These are phyloP conservation scores for Chunga burmeisteri DNA, from an alignment of 2,113 vertebrate species.

Conservation along the genomic window DNA sequence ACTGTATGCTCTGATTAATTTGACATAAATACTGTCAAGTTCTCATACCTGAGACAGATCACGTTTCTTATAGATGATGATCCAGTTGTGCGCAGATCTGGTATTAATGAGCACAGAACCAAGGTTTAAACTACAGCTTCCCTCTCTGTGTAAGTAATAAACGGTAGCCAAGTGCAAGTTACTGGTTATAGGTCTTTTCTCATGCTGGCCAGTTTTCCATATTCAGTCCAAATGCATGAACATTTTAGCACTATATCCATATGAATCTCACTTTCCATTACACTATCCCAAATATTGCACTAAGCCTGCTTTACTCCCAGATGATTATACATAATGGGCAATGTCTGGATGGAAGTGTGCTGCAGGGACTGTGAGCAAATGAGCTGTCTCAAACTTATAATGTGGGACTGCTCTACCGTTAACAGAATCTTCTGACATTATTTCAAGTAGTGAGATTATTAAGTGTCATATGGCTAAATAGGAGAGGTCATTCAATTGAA, in stretches of 20 bases:
- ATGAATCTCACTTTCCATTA: conserved; percentile 17
- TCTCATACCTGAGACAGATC: conserved; percentile 14
- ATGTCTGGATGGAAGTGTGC: conserved; percentile 39
- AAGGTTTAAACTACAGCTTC: not conserved
- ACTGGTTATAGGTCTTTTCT: not conserved
- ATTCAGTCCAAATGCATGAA: not conserved
- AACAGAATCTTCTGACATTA: conserved; percentile 51
- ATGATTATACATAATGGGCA: conserved; percentile 46
- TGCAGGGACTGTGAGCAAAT: conserved; percentile 50
- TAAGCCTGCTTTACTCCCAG: conserved; percentile 25
- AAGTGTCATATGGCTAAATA: conserved; percentile 8
- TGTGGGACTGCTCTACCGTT: conserved; percentile 33
- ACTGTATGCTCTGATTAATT: conserved; percentile 32
- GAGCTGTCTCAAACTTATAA: conserved; percentile 49
- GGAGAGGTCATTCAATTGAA: conserved; percentile 30
- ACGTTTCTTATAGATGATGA: not conserved
- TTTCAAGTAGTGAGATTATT: conserved; percentile 55
- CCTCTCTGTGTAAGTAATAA: not conserved
- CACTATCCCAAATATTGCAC: not conserved
- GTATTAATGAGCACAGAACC: not conserved
- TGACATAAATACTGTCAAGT: conserved; percentile 30
- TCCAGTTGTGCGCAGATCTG: not conserved
- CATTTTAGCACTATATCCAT: not conserved
- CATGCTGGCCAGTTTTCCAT: not conserved
- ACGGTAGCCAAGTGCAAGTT: not conserved